Base-by-base conservation (phyloP, 2,797 vertebrate genomes). In the Sebastes cheni region DNA sequence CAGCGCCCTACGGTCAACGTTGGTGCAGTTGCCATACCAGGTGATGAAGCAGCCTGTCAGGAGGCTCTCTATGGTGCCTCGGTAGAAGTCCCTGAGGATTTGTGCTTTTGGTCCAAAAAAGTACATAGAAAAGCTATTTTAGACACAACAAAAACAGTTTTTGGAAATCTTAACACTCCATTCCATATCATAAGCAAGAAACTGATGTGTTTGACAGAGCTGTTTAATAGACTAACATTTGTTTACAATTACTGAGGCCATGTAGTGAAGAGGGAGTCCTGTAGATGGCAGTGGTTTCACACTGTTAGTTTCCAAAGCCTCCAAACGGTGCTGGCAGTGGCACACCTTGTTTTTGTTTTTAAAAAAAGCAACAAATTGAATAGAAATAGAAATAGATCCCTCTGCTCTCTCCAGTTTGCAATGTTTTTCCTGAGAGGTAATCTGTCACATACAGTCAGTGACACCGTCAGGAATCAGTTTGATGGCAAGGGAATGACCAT, bases 231-330 rank as follows among this genome's bases (percentile, higher is more conserved):
- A 52, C 36, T 18, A 27, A 67, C 27, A 23, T 83, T 73, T 67
- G 29, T 79, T 67, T 69, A 52, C 55, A 27, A 8, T 73, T 27
- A 61, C 36, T 54, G 34, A 14, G 18, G 4, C 22, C n/a, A 36
- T 81, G 86, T 42, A 82, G 58, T 80, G 39, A 29, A 8, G 10
- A 34, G n/a, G 2, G 11, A 54, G 29, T 66, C 91, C 94, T 91
- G 87, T 85, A 90, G 94, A 77, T 93, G 95, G 94, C 93, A 93
- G 91, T 84, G 91, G 36, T 50, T 61, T 66, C 79, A 46, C 34
- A 76, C 13, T 4, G 18, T 20, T 86, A 0, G 29, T 75, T 69
- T 39, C 25, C 52, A 61, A 56, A 78, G 8, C 22, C 65, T 64
- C n/a, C 16, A 50, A 59, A 67, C 7, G 59, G 8, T 23, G 20